phyloP scores from a whole-genome alignment of 2,888 invertebrate species.

The Boloria selene region DNA sequence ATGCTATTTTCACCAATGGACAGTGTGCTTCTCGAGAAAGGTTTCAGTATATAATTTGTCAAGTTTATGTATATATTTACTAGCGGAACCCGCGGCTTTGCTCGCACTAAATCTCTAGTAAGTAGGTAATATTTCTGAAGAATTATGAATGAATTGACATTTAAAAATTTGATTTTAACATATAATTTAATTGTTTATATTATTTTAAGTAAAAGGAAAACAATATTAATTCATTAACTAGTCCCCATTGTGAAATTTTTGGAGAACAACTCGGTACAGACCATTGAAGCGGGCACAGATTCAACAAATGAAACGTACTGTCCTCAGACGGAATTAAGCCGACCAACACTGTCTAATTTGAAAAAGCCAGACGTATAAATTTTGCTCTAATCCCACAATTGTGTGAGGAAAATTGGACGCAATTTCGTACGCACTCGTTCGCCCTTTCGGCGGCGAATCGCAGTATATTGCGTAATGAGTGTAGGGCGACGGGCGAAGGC shows the following conservation, averaged over 20 bases:
- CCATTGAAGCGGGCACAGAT: slow-evolving; percentile 55
- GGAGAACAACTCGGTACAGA: slow-evolving; percentile 7
- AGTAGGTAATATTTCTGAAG: too few relatives aligned
- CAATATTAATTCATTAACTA: background rate
- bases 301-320: slow-evolving; percentile 58
- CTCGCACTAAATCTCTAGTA: too few relatives aligned
- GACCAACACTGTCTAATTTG: slow-evolving; percentile 68
- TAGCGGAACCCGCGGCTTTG: too few relatives aligned
- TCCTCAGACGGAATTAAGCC: slow-evolving; percentile 67
- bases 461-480: slow-evolving; percentile 68
- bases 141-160: too few relatives aligned
- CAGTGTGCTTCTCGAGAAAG: too few relatives aligned
- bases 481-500: slow-evolving; percentile 28
- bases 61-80: too few relatives aligned
- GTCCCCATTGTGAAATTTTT: slow-evolving; percentile 20
- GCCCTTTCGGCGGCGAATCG: slow-evolving; percentile 66
- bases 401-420: slow-evolving; percentile 75
- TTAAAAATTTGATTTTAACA: too few relatives aligned
- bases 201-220: background rate
- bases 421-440: slow-evolving; percentile 59
- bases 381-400: slow-evolving; percentile 74
- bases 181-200: too few relatives aligned
- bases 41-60: too few relatives aligned
- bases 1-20: too few relatives aligned
- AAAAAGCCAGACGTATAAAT: slow-evolving; percentile 81